Evolutionary conservation across 2,797 vertebrate genomes (phyloP), one percentile per base, ranked within the genome.

Genomic region (Myripristis murdjan): DNA sequence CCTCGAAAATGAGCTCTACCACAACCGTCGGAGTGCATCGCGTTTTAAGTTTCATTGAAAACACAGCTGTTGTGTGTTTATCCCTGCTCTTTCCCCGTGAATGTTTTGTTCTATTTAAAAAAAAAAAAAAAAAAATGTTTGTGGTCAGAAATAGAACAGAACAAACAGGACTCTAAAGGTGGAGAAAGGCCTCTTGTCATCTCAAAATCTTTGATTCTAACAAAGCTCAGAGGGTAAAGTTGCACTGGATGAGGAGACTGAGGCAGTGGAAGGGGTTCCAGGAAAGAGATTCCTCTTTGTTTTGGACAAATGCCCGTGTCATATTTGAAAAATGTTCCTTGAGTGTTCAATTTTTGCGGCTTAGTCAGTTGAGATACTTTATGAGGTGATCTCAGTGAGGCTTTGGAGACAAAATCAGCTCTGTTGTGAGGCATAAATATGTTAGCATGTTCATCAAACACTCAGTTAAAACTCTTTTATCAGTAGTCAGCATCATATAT

Each of bases 161-260:
- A 37, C 18, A 58, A 69, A 47, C 52, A 43, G 18, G 10, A 47
- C 18, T 6, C 31, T 23, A 20, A 56, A 71, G 55, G 20, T 24
- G 35, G 49, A 56, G 44, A 63, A 12, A 12, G 35, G 8, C 3
- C 11, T 37, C 12, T 37, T 37, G 10, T 9, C 2, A 9, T 37
- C 16, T n/a, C 28, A 4, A 6, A 5, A 23, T 37, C 60, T 64
- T 20, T 46, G 24, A 44, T n/a, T 2, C 2, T 26, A 10, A 57
- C n/a, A 35, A n/a, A 6, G 63, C 18, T n/a, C 7, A 22, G 48
- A 56, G 22, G 35, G 48, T 10, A 22, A 23, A 41, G 15, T 60
- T 14, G 35, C 3, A 22, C 53, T 23, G 15, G 46, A 15, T n/a
- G 20, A 37, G 9, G 14, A 33, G 64, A 37, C 35, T 10, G 35